phyloP scores from a whole-genome alignment of 2,888 invertebrate genomes.

The Margaritifera margaritifera region DNA sequence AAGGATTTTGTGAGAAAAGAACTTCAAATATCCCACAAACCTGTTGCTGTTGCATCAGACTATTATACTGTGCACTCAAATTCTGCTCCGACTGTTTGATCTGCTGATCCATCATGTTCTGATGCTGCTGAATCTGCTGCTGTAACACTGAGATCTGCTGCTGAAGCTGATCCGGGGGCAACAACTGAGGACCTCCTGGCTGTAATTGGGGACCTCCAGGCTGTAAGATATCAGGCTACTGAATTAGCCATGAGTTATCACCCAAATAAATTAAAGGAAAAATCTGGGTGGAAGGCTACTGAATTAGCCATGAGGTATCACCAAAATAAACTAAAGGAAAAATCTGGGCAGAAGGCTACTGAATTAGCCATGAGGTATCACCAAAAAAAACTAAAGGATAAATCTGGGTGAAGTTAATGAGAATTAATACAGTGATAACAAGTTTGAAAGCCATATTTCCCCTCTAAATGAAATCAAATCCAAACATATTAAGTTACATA shows the following conservation, averaged over 20 bases:
- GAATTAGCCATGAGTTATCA: neutral
- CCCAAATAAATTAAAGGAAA: too few relatives aligned
- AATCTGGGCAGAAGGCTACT: too few relatives aligned
- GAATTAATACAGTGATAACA: too few relatives aligned
- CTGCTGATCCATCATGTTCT: constrained; percentile 74
- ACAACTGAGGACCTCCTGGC: constrained; percentile 5
- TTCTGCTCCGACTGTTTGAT: constrained; percentile 97
- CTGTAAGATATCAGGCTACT: constrained; percentile 1
- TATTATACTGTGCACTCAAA: constrained; percentile 94
- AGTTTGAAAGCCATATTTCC: too few relatives aligned
- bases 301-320: neutral
- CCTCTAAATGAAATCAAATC: too few relatives aligned
- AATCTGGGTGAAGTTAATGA: too few relatives aligned
- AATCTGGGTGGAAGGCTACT: too few relatives aligned
- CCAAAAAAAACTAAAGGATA: too few relatives aligned
- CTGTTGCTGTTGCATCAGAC: constrained; percentile 88
- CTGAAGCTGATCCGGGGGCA: constrained; percentile 60
- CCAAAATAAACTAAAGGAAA: too few relatives aligned
- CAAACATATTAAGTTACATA: too few relatives aligned
- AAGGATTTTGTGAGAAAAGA: too few relatives aligned
- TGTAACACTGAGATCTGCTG: constrained; percentile 87
- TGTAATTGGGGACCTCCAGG: constrained; percentile 2
- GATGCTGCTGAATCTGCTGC: constrained; percentile 73
- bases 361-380: neutral
- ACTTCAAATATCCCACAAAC: constrained; percentile 68